These are phyloP conservation scores for Cacatua alba DNA, from an alignment of 2,113 vertebrate species.

Conservation along the genomic window DNA sequence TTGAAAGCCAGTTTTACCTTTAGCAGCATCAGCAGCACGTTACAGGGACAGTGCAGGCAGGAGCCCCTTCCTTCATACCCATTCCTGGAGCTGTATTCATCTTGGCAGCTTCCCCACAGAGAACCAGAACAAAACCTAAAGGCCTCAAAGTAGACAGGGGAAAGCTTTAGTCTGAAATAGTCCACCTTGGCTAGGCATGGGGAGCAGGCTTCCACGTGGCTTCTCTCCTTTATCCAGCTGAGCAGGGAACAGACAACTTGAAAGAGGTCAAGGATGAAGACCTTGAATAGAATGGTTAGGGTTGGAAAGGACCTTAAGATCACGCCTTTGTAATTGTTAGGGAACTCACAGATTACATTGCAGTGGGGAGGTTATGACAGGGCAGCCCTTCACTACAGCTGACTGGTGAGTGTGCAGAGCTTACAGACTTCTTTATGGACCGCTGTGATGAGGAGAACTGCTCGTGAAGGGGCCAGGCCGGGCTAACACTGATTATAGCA, in stretches of 20 bases:
- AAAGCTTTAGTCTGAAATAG: constrained; percentile 34
- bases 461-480: neutral
- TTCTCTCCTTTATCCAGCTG: constrained; percentile 7
- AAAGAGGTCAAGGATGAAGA: constrained; percentile 50
- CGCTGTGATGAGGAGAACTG: neutral
- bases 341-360: neutral
- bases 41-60: neutral
- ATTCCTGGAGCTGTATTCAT: constrained; percentile 19
- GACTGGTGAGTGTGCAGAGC: neutral
- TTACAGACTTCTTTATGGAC: neutral
- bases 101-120: neutral
- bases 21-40: neutral
- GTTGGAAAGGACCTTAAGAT: neutral
- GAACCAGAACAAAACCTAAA: constrained; percentile 40
- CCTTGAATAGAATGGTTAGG: neutral
- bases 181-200: neutral
- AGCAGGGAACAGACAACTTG: neutral
- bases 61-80: neutral
- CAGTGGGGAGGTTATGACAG: neutral
- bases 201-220: neutral
- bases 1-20: neutral
- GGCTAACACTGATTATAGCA: neutral
- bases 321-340: neutral
- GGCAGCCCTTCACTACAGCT: neutral
- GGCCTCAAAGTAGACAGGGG: neutral